Conservation (phyloP, 53 echinoderm and acorn worm species). For the Stichopus horrens region DNA sequence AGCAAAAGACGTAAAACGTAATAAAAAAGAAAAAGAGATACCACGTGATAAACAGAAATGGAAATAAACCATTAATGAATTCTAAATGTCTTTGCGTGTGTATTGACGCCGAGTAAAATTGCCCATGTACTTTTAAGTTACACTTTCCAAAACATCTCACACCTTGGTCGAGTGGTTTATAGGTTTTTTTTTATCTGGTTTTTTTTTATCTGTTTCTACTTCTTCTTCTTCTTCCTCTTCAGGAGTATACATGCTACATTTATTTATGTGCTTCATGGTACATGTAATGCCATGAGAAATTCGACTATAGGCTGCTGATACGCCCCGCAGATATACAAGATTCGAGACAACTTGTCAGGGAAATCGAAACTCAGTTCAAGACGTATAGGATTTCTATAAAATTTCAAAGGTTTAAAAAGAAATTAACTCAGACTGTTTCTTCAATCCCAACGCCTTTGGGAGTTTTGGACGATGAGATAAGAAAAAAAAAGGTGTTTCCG, state of each 20-base stretch:
- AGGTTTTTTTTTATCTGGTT: too few relatives aligned
- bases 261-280: too few relatives aligned
- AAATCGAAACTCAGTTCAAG: slow-evolving; percentile 34
- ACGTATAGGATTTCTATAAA: slow-evolving; percentile 36
- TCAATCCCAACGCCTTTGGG: slow-evolving; percentile 37
- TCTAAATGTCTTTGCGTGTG: too few relatives aligned
- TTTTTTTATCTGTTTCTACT: too few relatives aligned
- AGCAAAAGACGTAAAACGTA: too few relatives aligned
- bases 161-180: neutral
- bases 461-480: neutral
- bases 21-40: too few relatives aligned
- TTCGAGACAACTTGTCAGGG: neutral
- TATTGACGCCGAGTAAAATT: too few relatives aligned
- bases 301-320: neutral
- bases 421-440: slow-evolving; percentile 28
- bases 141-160: neutral
- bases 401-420: neutral
- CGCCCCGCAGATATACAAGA: slow-evolving; percentile 37
- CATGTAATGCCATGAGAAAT: too few relatives aligned
- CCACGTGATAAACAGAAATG: too few relatives aligned
- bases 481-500: slow-evolving; percentile 31
- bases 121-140: neutral
- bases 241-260: too few relatives aligned
- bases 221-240: too few relatives aligned
- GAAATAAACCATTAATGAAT: too few relatives aligned